A percentile compares a stretch with the other conserved stretches of the same genome.
These are phyloP conservation scores for Spisula solida DNA, from an alignment of 2,888 invertebrate genomes.

Conservation along the genomic window DNA sequence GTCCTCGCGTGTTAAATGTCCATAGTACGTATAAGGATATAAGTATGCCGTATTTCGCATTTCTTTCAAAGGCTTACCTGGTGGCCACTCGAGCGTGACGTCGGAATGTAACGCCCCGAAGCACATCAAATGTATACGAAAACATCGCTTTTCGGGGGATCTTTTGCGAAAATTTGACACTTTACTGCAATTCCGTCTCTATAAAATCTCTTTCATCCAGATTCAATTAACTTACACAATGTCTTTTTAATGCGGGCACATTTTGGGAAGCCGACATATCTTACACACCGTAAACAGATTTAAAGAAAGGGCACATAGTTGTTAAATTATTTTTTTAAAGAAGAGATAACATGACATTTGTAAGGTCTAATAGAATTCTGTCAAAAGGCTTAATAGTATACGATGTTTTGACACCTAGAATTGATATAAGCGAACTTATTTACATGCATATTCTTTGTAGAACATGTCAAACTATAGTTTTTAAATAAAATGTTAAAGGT, in stretches of 20 bases:
- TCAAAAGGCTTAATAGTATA: background rate
- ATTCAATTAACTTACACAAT: conserved; percentile 10
- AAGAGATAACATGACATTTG: conserved; percentile 12
- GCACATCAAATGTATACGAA: conserved; percentile 18
- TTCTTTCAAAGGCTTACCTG: conserved; percentile 26
- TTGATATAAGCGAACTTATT: background rate
- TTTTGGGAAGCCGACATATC: background rate
- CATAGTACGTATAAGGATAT: background rate
- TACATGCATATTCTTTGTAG: background rate
- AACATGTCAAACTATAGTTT: background rate
- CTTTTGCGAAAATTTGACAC: conserved; percentile 16
- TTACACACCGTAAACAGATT: background rate
- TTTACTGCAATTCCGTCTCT: conserved; percentile 5
- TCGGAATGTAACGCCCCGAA: conserved; percentile 56
- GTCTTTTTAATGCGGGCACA: conserved; percentile 13
- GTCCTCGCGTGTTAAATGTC: conserved; percentile 39
- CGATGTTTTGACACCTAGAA: background rate
- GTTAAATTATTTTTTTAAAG: background rate
- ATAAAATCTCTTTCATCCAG: background rate
- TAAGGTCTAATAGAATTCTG: background rate
- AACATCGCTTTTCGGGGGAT: conserved; percentile 6
- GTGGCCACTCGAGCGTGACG: background rate
- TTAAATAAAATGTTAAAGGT: background rate
- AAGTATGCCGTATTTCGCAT: conserved; percentile 13
- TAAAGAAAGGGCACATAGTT: conserved; percentile 1